A percentile compares a stretch with the other conserved stretches of the same genome.
Evolutionary conservation across 2,888 invertebrate genomes (phyloP).

Genomic region (Hemithea aestivaria): DNA sequence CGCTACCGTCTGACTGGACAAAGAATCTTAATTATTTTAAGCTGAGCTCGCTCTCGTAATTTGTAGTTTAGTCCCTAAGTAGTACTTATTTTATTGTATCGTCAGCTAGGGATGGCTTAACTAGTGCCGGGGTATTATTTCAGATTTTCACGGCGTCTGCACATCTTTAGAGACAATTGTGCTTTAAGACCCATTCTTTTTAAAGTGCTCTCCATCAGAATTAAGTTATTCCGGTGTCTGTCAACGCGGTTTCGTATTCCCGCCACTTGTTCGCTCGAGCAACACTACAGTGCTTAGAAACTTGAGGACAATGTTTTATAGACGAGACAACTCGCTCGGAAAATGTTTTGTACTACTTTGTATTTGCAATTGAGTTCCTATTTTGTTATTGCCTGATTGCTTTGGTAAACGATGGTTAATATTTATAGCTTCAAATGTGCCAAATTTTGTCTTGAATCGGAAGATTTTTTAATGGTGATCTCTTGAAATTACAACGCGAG

Average conservation of each 20-base stretch:
- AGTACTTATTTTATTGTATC: constrained; percentile 69
- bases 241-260: constrained; percentile 39
- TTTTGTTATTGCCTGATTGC: too few species aligned
- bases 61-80: constrained; percentile 60
- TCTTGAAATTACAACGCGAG: too few species aligned
- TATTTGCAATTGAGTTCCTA: constrained; percentile 15
- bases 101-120: constrained; percentile 59
- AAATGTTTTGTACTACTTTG: constrained; percentile 25
- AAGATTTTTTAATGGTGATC: too few species aligned
- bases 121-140: constrained; percentile 60
- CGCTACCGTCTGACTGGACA: constrained; percentile 49
- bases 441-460: too few species aligned
- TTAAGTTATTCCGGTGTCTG: constrained; percentile 51
- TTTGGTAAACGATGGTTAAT: too few species aligned
- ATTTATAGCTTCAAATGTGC: too few species aligned
- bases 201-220: constrained; percentile 56
- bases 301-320: constrained; percentile 26
- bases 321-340: constrained; percentile 21
- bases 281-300: constrained; percentile 27
- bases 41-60: constrained; percentile 64
- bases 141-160: constrained; percentile 65
- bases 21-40: constrained; percentile 75
- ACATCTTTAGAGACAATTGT: constrained; percentile 55
- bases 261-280: constrained; percentile 27
- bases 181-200: constrained; percentile 55